Evolutionary conservation across 2,113 vertebrate genomes (phyloP).

Genomic region (Tetraodon nigroviridis): DNA sequence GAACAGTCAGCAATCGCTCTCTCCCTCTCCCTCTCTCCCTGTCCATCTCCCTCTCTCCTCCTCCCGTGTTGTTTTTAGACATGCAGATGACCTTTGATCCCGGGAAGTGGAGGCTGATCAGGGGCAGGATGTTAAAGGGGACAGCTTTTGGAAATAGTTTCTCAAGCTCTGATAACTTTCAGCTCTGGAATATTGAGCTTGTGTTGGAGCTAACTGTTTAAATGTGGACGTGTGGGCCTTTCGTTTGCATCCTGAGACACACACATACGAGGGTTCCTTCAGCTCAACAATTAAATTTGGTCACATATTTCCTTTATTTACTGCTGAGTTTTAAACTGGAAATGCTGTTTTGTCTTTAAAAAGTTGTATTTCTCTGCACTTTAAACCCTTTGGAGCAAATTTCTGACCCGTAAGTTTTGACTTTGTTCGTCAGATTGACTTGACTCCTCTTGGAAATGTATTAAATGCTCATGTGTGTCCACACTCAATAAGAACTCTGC

Average conservation of each 20-base stretch:
- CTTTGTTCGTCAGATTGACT: not conserved
- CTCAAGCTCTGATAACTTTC: constrained; percentile 11
- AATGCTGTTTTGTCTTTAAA: too few species aligned
- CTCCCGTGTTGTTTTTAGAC: constrained; percentile 29
- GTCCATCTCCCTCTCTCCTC: too few species aligned
- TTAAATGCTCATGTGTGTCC: not conserved
- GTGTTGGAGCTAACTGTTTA: not conserved
- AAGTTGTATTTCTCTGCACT: not conserved
- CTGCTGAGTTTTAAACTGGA: too few species aligned
- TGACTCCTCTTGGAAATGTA: not conserved
- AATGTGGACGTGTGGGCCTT: too few species aligned
- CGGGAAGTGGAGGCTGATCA: constrained; percentile 46
- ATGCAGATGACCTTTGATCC: constrained; percentile 44
- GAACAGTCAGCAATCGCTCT: constrained; percentile 10
- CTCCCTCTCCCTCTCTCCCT: not conserved
- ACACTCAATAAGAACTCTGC: not conserved
- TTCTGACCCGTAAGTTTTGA: not conserved
- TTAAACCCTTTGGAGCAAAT: not conserved
- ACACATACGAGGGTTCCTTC: too few species aligned
- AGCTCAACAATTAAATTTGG: too few species aligned
- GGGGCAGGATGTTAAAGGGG: constrained; percentile 46
- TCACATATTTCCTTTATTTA: too few species aligned
- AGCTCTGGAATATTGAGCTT: constrained; percentile 6
- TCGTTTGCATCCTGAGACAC: too few species aligned
- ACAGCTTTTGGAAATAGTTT: constrained; percentile 35